Percentiles rank a stretch among this genome's conserved stretches.
Evolutionary conservation across 2,888 invertebrate species (phyloP).

Genomic region (Acronicta leporina): DNA sequence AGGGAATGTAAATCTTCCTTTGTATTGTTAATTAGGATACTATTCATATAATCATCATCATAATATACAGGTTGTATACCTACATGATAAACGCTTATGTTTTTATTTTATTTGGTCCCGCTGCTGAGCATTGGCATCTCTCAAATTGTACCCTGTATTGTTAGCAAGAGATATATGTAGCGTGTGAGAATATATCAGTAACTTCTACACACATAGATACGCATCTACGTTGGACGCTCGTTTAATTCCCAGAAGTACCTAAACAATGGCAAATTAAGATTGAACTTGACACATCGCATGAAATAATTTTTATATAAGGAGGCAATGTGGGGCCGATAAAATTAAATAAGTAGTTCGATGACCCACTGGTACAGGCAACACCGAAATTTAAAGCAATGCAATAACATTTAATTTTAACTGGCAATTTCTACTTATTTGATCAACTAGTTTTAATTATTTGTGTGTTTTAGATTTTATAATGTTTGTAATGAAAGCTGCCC

Average conservation of each 20-base stretch:
- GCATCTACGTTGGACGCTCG: not conserved
- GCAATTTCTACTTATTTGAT: conserved; percentile 15
- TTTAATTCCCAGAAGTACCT: conserved; percentile 12
- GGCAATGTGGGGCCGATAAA: conserved; percentile 16
- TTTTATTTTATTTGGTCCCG: too few relatives aligned
- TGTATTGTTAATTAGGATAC: too few relatives aligned
- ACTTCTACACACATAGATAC: not conserved
- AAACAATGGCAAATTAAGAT: conserved; percentile 28
- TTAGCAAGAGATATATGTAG: too few relatives aligned
- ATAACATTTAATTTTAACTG: conserved; percentile 9
- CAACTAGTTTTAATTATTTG: conserved; percentile 40
- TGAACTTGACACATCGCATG: conserved; percentile 21
- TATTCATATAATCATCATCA: too few relatives aligned
- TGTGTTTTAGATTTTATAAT: conserved; percentile 19
- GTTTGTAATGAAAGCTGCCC: conserved; percentile 22
- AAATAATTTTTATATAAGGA: conserved; percentile 19
- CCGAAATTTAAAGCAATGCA: conserved; percentile 2
- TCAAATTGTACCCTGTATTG: too few relatives aligned
- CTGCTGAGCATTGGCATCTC: too few relatives aligned
- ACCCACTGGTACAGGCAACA: conserved; percentile 5
- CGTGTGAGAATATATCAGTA: not conserved
- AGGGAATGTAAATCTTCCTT: not conserved
- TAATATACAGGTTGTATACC: too few relatives aligned
- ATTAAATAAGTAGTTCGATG: conserved; percentile 29
- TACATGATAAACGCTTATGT: too few relatives aligned